Evolutionary conservation across 2,888 invertebrate genomes (phyloP).

Genomic region (Zaprionus bogoriensis): DNA sequence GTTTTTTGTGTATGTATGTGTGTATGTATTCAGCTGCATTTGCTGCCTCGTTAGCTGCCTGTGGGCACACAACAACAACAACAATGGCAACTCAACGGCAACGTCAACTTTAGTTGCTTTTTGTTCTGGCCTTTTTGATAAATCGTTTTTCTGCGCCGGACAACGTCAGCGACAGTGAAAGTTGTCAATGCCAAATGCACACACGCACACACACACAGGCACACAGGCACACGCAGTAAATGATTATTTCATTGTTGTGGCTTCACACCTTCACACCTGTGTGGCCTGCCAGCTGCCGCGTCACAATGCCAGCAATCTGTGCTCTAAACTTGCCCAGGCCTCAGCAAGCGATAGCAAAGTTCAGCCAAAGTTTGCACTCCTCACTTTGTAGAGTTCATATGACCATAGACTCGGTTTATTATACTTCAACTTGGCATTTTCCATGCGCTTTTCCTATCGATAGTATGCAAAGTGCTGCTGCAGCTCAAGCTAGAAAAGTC

Average conservation of each 20-base stretch:
- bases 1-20: neutral
- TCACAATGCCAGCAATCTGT: too few relatives aligned
- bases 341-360: too few relatives aligned
- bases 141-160: neutral
- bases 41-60: conserved; percentile 32
- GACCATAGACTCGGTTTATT: too few relatives aligned
- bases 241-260: conserved; percentile 41
- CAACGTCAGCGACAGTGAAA: conserved; percentile 30
- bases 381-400: too few relatives aligned
- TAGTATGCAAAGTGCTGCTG: too few relatives aligned
- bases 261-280: conserved; percentile 34
- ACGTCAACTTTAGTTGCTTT: neutral
- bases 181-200: conserved; percentile 42
- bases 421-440: too few relatives aligned
- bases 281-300: neutral
- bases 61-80: conserved; percentile 32
- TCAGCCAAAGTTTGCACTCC: too few relatives aligned
- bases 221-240: too few relatives aligned
- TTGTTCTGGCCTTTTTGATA: conserved; percentile 24
- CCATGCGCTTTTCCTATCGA: too few relatives aligned
- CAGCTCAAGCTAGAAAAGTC: too few relatives aligned
- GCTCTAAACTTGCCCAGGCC: too few relatives aligned
- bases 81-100: conserved; percentile 22
- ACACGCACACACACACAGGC: too few relatives aligned
- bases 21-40: conserved; percentile 26